Evolutionary conservation across 2,797 vertebrate species (phyloP).

Genomic region (Rachycentron canadum): DNA sequence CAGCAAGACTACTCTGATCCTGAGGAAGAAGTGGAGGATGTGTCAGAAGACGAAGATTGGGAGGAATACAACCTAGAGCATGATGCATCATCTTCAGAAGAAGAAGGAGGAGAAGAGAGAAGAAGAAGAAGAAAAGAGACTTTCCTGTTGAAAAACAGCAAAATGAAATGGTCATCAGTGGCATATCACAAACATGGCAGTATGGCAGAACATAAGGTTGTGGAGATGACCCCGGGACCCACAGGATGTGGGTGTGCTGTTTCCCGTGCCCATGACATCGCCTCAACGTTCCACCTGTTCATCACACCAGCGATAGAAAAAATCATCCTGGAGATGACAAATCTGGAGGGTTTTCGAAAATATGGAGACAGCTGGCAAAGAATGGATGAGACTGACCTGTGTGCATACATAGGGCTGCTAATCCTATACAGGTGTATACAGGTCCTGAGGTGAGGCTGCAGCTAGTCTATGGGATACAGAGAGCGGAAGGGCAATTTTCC

Average conservation of each 20-base stretch:
- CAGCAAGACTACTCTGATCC: no score
- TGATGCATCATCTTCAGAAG: background rate
- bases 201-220: background rate
- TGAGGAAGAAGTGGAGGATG: no score
- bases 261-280: background rate
- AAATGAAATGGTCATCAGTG: background rate
- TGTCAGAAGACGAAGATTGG: no score
- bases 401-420: background rate
- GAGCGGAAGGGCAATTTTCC: background rate
- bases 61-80: no score
- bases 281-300: background rate
- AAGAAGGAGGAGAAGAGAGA: no score
- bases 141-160: background rate
- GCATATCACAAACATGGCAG: background rate
- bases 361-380: background rate
- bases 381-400: background rate
- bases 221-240: background rate
- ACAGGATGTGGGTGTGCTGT: background rate
- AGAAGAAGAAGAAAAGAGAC: background rate
- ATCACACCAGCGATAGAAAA: background rate
- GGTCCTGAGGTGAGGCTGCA: no score
- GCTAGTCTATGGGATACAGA: background rate
- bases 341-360: background rate
- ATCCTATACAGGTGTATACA: no score
- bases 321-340: background rate